Evolutionary conservation across 2,797 vertebrate species (phyloP).

Genomic region (Petrocephalus sullivani): DNA sequence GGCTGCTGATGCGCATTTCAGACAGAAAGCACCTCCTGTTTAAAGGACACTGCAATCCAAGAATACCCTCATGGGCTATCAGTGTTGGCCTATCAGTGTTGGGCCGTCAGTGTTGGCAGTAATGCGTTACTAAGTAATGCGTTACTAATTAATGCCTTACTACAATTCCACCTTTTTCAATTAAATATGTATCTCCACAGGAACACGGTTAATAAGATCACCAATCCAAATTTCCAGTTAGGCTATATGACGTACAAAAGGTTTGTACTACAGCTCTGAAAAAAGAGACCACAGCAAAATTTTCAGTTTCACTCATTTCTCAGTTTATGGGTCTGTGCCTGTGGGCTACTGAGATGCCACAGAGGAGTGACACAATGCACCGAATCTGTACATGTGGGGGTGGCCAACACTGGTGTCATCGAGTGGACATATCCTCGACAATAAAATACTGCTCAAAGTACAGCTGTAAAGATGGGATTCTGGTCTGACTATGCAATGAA

Average conservation of each 20-base stretch:
- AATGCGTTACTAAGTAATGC: background rate
- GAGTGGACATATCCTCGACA: background rate
- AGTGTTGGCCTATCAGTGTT: background rate
- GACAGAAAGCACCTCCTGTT: background rate
- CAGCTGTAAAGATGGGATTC: background rate
- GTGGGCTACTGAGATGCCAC: background rate
- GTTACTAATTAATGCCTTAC: background rate
- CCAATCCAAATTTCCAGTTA: background rate
- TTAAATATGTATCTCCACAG: background rate
- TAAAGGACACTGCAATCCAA: background rate
- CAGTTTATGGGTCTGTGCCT: background rate
- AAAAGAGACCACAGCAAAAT: too few species aligned
- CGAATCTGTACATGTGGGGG: background rate
- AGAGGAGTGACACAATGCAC: background rate
- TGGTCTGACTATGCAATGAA: background rate
- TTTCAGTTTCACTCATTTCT: too few species aligned
- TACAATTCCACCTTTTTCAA: background rate
- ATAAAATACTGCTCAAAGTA: background rate
- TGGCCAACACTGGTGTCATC: background rate
- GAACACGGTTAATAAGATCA: background rate
- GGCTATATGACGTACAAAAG: background rate
- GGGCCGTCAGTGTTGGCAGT: background rate
- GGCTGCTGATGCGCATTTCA: background rate
- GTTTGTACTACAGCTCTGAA: background rate
- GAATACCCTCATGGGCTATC: background rate